A percentile compares a stretch with the other conserved stretches of the same genome.
These are phyloP conservation scores for Glossophaga mutica DNA, from an alignment of 2,797 vertebrate species.

Conservation along the genomic window DNA sequence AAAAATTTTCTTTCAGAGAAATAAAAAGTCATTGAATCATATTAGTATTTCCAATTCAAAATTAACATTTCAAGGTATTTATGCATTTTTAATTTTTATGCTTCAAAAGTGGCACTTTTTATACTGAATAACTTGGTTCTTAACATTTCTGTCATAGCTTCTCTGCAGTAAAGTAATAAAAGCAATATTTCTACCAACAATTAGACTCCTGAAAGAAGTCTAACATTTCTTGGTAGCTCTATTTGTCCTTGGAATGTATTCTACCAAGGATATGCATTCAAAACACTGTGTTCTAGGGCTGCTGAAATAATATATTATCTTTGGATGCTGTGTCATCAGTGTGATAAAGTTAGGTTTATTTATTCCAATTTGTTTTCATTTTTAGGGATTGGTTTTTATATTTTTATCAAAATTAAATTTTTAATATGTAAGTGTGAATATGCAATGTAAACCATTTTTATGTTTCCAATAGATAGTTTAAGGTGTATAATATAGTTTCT, in stretches of 20 bases:
- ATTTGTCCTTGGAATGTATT: constrained; percentile 8
- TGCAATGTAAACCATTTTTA: not conserved
- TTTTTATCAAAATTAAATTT: not conserved
- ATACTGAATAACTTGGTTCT: not conserved
- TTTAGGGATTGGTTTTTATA: not conserved
- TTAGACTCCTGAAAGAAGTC: constrained; percentile 21
- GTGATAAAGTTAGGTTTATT: constrained; percentile 14
- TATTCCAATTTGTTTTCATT: not conserved
- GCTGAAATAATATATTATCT: constrained; percentile 5
- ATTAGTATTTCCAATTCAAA: not conserved
- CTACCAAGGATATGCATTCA: not conserved
- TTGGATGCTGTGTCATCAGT: not conserved
- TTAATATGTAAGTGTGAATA: not conserved
- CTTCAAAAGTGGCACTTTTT: not conserved
- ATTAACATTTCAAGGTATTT: not conserved
- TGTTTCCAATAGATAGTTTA: not conserved
- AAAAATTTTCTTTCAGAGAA: not conserved
- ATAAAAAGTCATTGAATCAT: not conserved
- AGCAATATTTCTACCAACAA: constrained; percentile 21
- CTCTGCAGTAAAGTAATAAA: not conserved
- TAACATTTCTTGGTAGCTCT: constrained; percentile 20
- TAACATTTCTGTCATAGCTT: not conserved
- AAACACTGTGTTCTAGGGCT: not conserved
- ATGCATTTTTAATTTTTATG: not conserved
- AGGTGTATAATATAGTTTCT: not conserved